Evolutionary conservation across 1,140 invertebrate species (phyloP).

Genomic region (Pseudomyrmex gracilis): DNA sequence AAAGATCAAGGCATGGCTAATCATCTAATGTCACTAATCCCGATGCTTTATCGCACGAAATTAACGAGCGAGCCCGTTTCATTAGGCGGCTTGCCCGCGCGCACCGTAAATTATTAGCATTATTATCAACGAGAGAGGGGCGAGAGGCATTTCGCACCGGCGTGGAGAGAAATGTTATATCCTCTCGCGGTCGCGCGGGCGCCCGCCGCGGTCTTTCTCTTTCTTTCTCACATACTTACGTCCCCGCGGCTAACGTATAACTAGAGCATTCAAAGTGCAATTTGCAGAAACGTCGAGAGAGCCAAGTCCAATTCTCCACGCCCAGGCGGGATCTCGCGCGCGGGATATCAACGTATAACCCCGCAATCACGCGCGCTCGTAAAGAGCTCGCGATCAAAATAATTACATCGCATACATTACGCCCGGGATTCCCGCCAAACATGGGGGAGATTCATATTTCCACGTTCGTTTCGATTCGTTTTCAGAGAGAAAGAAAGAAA

Average conservation of each 20-base stretch:
- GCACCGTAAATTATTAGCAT: conserved; percentile 65
- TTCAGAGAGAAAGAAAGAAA: conserved; percentile 13
- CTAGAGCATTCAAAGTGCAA: conserved; percentile 70
- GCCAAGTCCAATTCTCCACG: conserved; percentile 65
- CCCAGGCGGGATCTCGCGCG: conserved; percentile 53
- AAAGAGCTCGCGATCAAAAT: conserved; percentile 65
- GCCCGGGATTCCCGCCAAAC: conserved; percentile 11
- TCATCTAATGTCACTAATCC: conserved; percentile 55
- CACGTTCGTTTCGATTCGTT: neutral
- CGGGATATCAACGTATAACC: conserved; percentile 16
- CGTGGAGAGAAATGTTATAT: conserved; percentile 17
- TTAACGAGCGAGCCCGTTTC: conserved; percentile 55
- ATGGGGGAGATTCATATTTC: conserved; percentile 24
- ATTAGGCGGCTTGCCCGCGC: conserved; percentile 35
- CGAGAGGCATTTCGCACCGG: conserved; percentile 42
- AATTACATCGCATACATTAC: conserved; percentile 65
- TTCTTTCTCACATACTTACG: conserved; percentile 31
- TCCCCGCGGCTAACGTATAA: conserved; percentile 54
- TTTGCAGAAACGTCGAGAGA: conserved; percentile 70
- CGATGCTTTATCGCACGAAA: conserved; percentile 36
- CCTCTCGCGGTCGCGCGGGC: conserved; percentile 31
- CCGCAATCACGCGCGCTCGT: conserved; percentile 55
- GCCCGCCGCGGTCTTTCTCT: neutral
- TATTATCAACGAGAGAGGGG: conserved; percentile 48
- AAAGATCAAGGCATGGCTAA: conserved; percentile 36